Percentiles rank a stretch among this genome's conserved stretches.
These are phyloP conservation scores for Zaprionus obscuricornis DNA, from an alignment of 2,888 invertebrate genomes.

Conservation along the genomic window DNA sequence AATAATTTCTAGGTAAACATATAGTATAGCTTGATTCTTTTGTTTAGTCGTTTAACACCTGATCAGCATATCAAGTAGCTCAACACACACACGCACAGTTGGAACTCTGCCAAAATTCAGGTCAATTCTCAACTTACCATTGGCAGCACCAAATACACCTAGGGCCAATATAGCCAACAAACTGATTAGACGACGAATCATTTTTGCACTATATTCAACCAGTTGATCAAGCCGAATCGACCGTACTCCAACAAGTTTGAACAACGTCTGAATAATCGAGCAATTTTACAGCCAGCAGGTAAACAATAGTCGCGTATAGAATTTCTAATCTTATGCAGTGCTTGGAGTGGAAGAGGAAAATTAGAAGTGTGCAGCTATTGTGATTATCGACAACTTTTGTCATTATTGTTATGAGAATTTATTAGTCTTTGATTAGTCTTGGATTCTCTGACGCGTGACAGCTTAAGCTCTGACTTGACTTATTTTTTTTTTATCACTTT, in stretches of 20 bases:
- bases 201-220: slow-evolving; percentile 38
- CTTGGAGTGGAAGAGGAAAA: too few species aligned
- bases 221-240: slow-evolving; percentile 14
- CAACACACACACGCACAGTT: slow-evolving; percentile 28
- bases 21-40: neutral
- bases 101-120: slow-evolving; percentile 23
- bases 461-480: neutral
- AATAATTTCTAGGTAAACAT: neutral
- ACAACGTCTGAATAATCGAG: slow-evolving; percentile 46
- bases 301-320: slow-evolving; percentile 22
- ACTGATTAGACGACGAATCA: slow-evolving; percentile 49
- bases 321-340: slow-evolving; percentile 53
- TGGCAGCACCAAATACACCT: slow-evolving; percentile 39
- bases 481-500: slow-evolving; percentile 22
- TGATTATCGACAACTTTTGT: too few species aligned
- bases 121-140: slow-evolving; percentile 53
- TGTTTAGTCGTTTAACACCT: slow-evolving; percentile 26
- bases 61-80: slow-evolving; percentile 34
- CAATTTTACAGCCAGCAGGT: slow-evolving; percentile 32
- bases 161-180: slow-evolving; percentile 42
- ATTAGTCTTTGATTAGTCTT: too few species aligned
- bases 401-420: too few species aligned
- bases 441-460: neutral
- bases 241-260: slow-evolving; percentile 47
- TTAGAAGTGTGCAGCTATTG: slow-evolving; percentile 7